Conservation (phyloP, 2,113 vertebrate species). For the Amblyornis subalaris region DNA sequence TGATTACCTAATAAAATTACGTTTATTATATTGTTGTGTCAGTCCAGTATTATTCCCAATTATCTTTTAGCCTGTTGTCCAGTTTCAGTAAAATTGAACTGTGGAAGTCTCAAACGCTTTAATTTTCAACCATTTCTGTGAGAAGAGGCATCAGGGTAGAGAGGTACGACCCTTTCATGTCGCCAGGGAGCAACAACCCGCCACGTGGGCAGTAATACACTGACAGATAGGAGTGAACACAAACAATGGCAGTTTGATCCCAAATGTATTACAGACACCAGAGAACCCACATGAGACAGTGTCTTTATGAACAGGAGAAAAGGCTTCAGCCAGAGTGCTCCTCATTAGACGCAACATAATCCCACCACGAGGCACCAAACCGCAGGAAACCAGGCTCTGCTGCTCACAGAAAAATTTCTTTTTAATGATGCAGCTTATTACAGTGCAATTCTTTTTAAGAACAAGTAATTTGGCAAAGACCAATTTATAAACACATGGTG, state of each 20-base stretch:
- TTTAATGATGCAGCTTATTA: slow-evolving; percentile 36
- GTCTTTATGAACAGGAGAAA: slow-evolving; percentile 25
- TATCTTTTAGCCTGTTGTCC: not conserved
- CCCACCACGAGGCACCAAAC: not conserved
- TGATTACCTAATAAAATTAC: not conserved
- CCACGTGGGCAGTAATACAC: not conserved
- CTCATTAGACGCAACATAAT: slow-evolving; percentile 30
- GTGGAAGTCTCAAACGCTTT: not conserved
- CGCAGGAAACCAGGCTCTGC: not conserved
- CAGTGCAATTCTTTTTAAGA: not conserved
- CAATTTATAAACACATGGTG: not conserved
- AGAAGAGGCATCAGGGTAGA: not conserved
- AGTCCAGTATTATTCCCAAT: not conserved
- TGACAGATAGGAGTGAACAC: not conserved
- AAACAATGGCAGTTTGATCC: slow-evolving; percentile 1
- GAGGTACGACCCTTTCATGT: not conserved
- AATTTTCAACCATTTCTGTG: not conserved
- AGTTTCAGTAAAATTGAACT: not conserved
- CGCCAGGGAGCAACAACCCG: not conserved
- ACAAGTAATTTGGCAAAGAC: not conserved
- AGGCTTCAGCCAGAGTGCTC: not conserved
- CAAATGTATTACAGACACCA: not conserved
- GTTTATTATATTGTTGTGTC: not conserved
- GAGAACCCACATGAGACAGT: not conserved
- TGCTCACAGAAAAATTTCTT: not conserved